Percentiles rank a stretch among this genome's conserved stretches.
phyloP scores from a whole-genome alignment of 2,888 invertebrate species.

The Phymatocera aterrima region DNA sequence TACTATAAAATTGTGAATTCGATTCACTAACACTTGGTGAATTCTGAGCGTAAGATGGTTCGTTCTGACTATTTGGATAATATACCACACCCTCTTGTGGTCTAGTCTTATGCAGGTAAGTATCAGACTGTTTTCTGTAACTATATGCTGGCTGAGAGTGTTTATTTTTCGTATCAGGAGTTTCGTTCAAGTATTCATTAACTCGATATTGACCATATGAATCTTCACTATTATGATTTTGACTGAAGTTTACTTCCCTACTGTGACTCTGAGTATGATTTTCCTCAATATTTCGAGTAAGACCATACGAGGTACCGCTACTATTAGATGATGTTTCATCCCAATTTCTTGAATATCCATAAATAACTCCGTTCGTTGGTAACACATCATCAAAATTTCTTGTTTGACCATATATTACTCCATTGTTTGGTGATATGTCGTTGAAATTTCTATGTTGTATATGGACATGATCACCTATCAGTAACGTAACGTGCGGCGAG shows the following conservation, averaged over 20 bases:
- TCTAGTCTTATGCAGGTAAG: constrained; percentile 46
- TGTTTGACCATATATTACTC: constrained; percentile 59
- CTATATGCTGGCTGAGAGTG: constrained; percentile 19
- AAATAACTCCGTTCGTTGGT: constrained; percentile 37
- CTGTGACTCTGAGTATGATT: constrained; percentile 33
- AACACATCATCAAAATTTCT: constrained; percentile 35
- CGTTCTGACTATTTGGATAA: constrained; percentile 52
- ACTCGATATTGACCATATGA: not conserved
- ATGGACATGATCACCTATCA: constrained; percentile 67
- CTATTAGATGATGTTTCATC: constrained; percentile 55
- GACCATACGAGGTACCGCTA: constrained; percentile 40
- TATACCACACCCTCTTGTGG: constrained; percentile 52
- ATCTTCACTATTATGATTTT: constrained; percentile 4
- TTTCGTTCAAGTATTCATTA: constrained; percentile 8
- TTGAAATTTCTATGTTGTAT: constrained; percentile 62
- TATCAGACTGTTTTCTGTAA: constrained; percentile 34
- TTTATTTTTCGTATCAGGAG: constrained; percentile 13
- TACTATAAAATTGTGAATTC: constrained; percentile 32
- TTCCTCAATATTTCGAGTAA: constrained; percentile 47
- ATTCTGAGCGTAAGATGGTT: constrained; percentile 50
- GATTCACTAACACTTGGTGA: constrained; percentile 46
- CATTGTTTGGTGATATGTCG: constrained; percentile 58
- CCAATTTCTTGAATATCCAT: constrained; percentile 56
- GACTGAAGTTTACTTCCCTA: not conserved
- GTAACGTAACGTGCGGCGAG: constrained; percentile 59